Base-by-base conservation (phyloP, 1,140 invertebrate genomes). In the Chelonus insularis region DNA sequence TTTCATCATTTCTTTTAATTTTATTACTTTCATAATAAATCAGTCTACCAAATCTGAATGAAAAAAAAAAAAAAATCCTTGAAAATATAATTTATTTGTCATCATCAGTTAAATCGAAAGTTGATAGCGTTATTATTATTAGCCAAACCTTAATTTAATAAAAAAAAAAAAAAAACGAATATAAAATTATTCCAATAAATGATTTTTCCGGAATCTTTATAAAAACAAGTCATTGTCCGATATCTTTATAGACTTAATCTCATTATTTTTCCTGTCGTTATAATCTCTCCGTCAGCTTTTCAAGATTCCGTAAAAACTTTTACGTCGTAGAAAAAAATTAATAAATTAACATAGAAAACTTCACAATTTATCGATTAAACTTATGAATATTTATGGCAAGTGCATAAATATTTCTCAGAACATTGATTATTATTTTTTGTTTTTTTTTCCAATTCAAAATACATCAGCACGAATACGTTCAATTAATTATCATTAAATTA, bases 221-320 rank as follows among this genome's bases (percentile, higher is more conserved):
- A 14, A 34, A 29, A 16, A 32, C 12, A 52, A 34, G 21, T 29
- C 25, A 52, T 34, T 36, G 50, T 8, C 23, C 50, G 50, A 52
- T 52, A 52, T 14, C 14, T 18, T 11, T 7, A 29, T 12, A 50
- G 34, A 34, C 50, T 52, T 34, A 36, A 32, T 32, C 25, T 14
- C 50, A 36, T 52, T 52, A 52, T 52, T 52, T 36, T 18, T 34
- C n/a, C 25, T 52, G 50, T 52, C 50, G 34, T 6, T 7, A 2
- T 50, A 50, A 50, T 50, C 21, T 23, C 47, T 6, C 7, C 25
- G 23, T 50, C 20, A 11, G 2, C 5, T 23, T 25, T 50, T n/a
- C 9, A 45, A 45, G 5, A 18, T 18, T 45, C 14, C 21, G 47
- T n/a, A 18, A 11, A 29, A 7, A 50, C n/a, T n/a, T n/a, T n/a